Percentiles rank a stretch among this genome's conserved stretches.
These are phyloP conservation scores for Drymonia ruficornis DNA, from an alignment of 2,888 invertebrate genomes.

Conservation along the genomic window DNA sequence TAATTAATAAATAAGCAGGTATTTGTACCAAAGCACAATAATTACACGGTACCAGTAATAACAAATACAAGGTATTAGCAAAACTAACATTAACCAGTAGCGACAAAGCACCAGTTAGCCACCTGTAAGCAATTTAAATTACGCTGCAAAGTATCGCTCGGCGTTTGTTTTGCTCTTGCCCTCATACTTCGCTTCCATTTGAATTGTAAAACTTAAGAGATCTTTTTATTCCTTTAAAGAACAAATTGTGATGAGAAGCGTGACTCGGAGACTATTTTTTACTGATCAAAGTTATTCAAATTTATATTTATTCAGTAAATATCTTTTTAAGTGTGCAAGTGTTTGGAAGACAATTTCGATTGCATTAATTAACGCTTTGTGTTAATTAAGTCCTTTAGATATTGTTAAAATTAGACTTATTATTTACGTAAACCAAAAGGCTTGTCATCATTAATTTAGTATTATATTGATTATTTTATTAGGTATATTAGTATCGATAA, in stretches of 20 bases:
- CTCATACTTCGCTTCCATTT: conserved; percentile 16
- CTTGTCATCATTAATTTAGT: too few species aligned
- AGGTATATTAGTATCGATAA: too few species aligned
- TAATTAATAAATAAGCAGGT: too few species aligned
- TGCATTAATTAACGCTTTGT: neutral
- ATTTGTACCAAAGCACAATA: neutral
- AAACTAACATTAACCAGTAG: conserved; percentile 51
- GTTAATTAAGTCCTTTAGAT: too few species aligned
- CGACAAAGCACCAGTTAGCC: conserved; percentile 46
- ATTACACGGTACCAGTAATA: conserved; percentile 10
- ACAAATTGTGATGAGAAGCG: conserved; percentile 7
- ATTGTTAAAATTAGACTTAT: too few species aligned
- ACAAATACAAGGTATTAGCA: conserved; percentile 37
- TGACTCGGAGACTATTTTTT: conserved; percentile 1
- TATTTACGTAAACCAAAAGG: too few species aligned
- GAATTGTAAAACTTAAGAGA: conserved; percentile 20
- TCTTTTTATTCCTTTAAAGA: neutral
- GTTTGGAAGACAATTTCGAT: neutral
- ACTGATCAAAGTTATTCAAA: neutral
- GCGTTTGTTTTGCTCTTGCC: conserved; percentile 22
- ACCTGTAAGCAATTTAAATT: conserved; percentile 44
- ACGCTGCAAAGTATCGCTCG: conserved; percentile 34
- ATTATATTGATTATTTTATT: too few species aligned
- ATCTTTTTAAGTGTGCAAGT: neutral
- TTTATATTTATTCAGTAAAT: neutral